A percentile compares a stretch with the other conserved stretches of the same genome.
Evolutionary conservation across 2,797 vertebrate species (phyloP).

Genomic region (Hypotaenidia philippensis): DNA sequence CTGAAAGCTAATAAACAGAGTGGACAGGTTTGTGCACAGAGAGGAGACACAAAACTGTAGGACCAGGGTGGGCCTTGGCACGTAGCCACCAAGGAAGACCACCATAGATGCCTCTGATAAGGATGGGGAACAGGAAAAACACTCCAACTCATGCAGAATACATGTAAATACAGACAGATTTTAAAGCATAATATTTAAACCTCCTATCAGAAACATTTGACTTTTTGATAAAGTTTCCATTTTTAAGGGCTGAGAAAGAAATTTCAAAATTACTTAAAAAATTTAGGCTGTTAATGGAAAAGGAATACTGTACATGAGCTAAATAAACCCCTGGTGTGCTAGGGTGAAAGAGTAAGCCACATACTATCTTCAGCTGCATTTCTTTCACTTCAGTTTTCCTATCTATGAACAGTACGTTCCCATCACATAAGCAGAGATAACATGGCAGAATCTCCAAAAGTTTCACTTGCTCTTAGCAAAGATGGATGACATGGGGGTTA

Average conservation of each 20-base stretch:
- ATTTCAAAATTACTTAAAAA: neutral
- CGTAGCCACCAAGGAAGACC: neutral
- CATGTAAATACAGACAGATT: neutral
- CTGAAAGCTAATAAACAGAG: neutral
- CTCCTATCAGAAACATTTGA: neutral
- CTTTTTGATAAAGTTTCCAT: neutral
- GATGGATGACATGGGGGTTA: neutral
- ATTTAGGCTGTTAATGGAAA: neutral
- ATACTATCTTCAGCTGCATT: accelerated
- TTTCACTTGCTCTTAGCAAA: neutral
- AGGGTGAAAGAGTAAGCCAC: neutral
- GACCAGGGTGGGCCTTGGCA: neutral
- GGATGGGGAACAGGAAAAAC: neutral
- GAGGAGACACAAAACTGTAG: neutral
- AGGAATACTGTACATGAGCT: neutral
- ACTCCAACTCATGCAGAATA: neutral
- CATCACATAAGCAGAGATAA: neutral
- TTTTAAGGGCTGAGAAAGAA: neutral
- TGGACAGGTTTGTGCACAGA: neutral
- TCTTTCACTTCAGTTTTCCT: neutral
- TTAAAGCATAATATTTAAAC: neutral
- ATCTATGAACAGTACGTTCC: neutral
- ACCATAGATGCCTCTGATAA: neutral
- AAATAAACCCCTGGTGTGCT: neutral
- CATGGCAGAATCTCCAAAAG: neutral